These are phyloP conservation scores for Gnathonemus echidnorhynchus DNA, from an alignment of 2,113 vertebrate genomes.

Conservation along the genomic window DNA sequence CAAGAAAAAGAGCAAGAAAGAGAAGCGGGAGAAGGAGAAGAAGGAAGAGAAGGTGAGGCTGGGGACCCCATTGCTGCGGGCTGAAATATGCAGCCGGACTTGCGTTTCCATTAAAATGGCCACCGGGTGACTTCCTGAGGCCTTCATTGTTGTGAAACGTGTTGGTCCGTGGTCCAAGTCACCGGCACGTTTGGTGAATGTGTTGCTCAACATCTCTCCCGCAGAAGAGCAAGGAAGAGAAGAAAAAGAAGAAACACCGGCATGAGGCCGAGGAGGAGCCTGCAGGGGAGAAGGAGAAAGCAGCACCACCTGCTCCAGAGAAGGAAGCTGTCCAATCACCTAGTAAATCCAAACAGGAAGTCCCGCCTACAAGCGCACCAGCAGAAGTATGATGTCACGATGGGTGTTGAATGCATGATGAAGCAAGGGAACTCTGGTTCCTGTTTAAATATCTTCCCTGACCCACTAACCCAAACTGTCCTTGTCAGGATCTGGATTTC, in stretches of 20 bases:
- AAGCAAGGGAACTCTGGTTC: background rate
- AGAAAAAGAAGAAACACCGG: slow-evolving; percentile 57
- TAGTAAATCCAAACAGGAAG: slow-evolving; percentile 43
- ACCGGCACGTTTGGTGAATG: background rate
- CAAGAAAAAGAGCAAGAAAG: slow-evolving; percentile 79
- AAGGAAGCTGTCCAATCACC: slow-evolving; percentile 52
- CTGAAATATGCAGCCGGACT: background rate
- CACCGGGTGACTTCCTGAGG: background rate
- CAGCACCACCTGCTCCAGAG: background rate
- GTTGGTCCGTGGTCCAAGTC: background rate
- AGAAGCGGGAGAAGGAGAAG: slow-evolving; percentile 81
- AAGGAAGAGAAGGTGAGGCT: slow-evolving; percentile 66
- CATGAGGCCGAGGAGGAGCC: slow-evolving; percentile 50
- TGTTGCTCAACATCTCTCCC: background rate
- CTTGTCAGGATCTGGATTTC: slow-evolving; percentile 91
- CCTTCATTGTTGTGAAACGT: background rate
- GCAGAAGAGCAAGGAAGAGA: slow-evolving; percentile 71
- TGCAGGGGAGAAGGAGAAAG: slow-evolving; percentile 24
- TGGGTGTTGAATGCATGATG: background rate
- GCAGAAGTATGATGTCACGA: slow-evolving; percentile 51
- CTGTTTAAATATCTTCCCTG: slow-evolving; percentile 28
- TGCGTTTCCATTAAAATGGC: background rate
- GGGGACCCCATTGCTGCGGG: background rate
- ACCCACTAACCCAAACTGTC: slow-evolving; percentile 33
- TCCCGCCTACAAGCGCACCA: slow-evolving; percentile 44